phyloP scores from a whole-genome alignment of 2,113 vertebrate genomes.

The Tonatia bakeri region DNA sequence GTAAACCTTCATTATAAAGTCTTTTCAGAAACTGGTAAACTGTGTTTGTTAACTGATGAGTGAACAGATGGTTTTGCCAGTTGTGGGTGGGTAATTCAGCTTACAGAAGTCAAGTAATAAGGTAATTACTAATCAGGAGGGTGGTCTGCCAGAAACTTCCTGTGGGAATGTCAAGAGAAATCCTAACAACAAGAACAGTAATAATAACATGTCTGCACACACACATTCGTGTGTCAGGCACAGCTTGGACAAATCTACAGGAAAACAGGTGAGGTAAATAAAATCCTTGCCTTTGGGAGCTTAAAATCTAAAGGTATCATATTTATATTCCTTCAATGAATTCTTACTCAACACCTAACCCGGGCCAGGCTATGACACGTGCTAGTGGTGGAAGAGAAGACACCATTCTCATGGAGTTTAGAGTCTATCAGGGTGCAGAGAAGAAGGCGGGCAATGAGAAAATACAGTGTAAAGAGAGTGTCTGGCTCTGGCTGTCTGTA shows the following conservation, averaged over 20 bases:
- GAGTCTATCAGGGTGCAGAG: not conserved
- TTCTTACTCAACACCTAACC: not conserved
- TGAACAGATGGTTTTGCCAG: not conserved
- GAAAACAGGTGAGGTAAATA: not conserved
- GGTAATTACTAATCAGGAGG: not conserved
- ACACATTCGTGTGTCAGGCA: not conserved
- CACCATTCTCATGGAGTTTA: not conserved
- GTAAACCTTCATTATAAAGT: not conserved
- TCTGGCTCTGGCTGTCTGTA: not conserved
- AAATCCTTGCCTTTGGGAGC: not conserved
- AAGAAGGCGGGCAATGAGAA: not conserved
- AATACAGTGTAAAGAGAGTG: not conserved
- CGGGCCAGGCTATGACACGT: not conserved
- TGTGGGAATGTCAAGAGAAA: not conserved
- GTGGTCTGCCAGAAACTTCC: not conserved
- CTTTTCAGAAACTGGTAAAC: not conserved
- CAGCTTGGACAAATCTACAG: not conserved
- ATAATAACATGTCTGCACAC: not conserved
- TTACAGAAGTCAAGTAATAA: not conserved
- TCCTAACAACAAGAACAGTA: not conserved
- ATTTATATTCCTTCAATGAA: not conserved
- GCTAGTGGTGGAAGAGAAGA: not conserved
- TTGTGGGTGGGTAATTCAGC: not conserved
- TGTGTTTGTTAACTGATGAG: not conserved
- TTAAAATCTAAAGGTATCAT: not conserved